These are phyloP conservation scores for Melangyna quadrimaculata DNA, from an alignment of 2,888 invertebrate genomes.

Conservation along the genomic window DNA sequence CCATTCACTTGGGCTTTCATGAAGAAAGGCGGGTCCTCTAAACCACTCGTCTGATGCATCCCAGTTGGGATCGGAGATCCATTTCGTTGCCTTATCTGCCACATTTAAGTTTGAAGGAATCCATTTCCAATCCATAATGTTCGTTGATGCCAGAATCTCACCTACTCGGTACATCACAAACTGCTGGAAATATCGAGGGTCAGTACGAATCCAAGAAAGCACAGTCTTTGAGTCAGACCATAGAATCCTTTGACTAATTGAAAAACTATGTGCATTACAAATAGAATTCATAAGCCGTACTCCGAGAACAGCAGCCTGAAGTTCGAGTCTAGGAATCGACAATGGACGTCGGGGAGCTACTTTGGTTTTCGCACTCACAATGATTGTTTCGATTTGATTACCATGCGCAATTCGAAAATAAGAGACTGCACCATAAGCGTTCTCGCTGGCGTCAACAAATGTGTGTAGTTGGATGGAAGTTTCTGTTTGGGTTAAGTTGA, in stretches of 20 bases:
- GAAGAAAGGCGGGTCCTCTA: neutral
- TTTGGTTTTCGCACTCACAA: conserved; percentile 70
- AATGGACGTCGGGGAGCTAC: conserved; percentile 72
- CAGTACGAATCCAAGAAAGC: too few relatives aligned
- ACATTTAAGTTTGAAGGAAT: conserved; percentile 54
- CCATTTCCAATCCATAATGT: conserved; percentile 43
- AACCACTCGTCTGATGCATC: neutral
- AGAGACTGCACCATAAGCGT: conserved; percentile 22
- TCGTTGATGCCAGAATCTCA: conserved; percentile 46
- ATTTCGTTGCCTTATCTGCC: neutral
- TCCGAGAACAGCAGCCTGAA: conserved; percentile 9
- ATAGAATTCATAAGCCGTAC: neutral
- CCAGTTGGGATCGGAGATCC: neutral
- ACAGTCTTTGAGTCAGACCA: conserved; percentile 73
- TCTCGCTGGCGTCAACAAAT: too few relatives aligned
- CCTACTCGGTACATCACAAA: conserved; percentile 60
- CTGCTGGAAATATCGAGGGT: conserved; percentile 53
- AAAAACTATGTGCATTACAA: conserved; percentile 7
- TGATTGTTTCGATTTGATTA: neutral
- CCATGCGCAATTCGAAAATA: conserved; percentile 11
- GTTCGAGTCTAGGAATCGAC: conserved; percentile 72
- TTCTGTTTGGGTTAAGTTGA: neutral
- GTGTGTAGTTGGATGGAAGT: conserved; percentile 16
- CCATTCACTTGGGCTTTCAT: neutral
- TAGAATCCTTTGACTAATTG: conserved; percentile 40